These are phyloP conservation scores for Staurois parvus DNA, from an alignment of 2,797 vertebrate genomes.

Conservation along the genomic window DNA sequence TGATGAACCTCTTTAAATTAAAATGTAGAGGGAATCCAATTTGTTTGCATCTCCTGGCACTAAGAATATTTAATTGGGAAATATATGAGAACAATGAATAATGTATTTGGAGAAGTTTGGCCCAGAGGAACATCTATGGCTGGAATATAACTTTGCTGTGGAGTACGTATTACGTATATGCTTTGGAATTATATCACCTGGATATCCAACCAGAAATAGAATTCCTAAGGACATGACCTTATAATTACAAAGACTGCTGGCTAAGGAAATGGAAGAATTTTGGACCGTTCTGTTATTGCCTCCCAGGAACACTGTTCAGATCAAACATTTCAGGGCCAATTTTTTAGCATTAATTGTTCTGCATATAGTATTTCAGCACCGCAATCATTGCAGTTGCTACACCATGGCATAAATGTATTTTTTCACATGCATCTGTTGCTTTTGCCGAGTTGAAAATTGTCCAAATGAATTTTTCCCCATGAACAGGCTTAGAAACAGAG, in stretches of 20 bases:
- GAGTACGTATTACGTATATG: not conserved
- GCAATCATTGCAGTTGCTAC: no score
- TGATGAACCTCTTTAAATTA: no score
- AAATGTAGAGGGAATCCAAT: not conserved
- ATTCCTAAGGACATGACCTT: conserved; percentile 5
- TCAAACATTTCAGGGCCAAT: no score
- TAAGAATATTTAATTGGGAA: not conserved
- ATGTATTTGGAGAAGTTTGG: not conserved
- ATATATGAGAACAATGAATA: not conserved
- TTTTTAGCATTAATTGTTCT: no score
- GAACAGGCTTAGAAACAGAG: no score
- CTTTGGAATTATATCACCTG: not conserved
- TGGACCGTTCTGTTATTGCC: conserved; percentile 8
- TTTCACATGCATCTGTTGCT: no score
- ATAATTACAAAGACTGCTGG: not conserved
- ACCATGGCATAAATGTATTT: no score
- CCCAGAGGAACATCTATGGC: not conserved
- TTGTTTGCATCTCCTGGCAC: not conserved
- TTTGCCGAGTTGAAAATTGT: no score
- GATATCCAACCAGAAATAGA: not conserved
- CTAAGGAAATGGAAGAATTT: not conserved
- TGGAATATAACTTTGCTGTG: not conserved
- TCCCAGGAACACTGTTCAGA: not conserved
- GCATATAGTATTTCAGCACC: no score
- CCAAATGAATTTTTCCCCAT: no score